Base-by-base conservation (phyloP, 2,888 invertebrate genomes). In the Yponomeuta malinellus region DNA sequence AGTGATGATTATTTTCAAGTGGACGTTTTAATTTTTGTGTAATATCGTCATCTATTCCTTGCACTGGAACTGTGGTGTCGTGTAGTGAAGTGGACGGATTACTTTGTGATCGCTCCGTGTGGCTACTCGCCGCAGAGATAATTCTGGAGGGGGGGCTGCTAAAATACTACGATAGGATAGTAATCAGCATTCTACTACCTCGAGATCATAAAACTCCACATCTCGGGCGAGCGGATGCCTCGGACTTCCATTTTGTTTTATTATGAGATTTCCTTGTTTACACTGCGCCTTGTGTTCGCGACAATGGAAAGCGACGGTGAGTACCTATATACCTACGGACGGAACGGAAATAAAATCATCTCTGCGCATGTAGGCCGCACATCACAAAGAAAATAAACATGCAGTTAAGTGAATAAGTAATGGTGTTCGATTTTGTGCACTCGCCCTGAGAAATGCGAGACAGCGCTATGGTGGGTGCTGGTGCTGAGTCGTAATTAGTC, bases 121-220 rank as follows among this genome's bases (percentile, higher is more conserved):
- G 85, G 83, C 83, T 83, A 6, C 85, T 87, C 86, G 88, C 83
- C 83, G 85, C 84, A 81, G 84, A 87, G 88, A 86, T 85, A 88
- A 84, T 84, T 71, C 70, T 77, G 86, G 90, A 90, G 86, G 91
- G 92, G 92, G 92, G 88, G 90, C 88, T 88, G 86, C 86, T 88
- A 86, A 89, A 92, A 92, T 92, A 93, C 92, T 93, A 92, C 92
- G 88, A 83, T 83, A 89, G 86, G 87, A 90, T 92, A 91, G 91
- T 90, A 92, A 90, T 65, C 88, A 87, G 87, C 88, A 87, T 90
- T 92, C 90, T 92, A 92, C 92, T 86, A 92, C 89, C 43, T 48
- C 48, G 68, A 68, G 63, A 71, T 84, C 84, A 88, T 88, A 89
- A 89, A 90, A 86, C 84, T 84, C 86, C 82, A 87, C 87, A 87